A percentile compares a stretch with the other conserved stretches of the same genome.
These are phyloP conservation scores for Eulithis prunata DNA, from an alignment of 2,888 invertebrate genomes.

Conservation along the genomic window DNA sequence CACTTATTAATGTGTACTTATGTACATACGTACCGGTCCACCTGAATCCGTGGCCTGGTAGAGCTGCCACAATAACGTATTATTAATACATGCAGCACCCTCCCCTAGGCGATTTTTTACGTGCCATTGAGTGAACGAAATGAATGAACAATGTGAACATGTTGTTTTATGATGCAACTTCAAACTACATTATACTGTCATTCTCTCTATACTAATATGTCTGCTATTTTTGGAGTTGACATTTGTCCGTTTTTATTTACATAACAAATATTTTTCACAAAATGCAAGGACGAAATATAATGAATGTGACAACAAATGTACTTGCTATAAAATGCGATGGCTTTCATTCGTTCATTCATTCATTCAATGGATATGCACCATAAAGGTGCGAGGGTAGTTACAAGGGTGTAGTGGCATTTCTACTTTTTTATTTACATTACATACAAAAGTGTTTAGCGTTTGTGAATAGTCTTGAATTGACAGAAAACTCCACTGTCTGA, in stretches of 20 bases:
- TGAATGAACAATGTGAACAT: not conserved
- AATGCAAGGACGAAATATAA: too few species aligned
- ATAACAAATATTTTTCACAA: not conserved
- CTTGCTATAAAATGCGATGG: constrained; percentile 14
- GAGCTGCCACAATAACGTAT: constrained; percentile 80
- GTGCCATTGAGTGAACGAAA: constrained; percentile 33
- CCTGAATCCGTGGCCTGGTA: constrained; percentile 81
- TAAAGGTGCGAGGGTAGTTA: constrained; percentile 13
- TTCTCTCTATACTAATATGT: too few species aligned
- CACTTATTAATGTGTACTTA: constrained; percentile 39
- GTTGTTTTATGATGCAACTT: not conserved
- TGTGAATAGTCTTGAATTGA: not conserved
- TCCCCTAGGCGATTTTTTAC: constrained; percentile 43
- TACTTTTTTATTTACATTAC: constrained; percentile 6
- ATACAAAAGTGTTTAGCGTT: not conserved
- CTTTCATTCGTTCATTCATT: constrained; percentile 21
- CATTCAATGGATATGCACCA: constrained; percentile 23
- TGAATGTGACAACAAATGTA: not conserved
- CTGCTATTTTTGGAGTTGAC: not conserved
- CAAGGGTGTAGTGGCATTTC: constrained; percentile 3
- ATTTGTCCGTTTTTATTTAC: not conserved
- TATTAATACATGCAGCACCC: constrained; percentile 74
- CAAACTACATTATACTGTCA: too few species aligned
- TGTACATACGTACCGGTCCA: constrained; percentile 75
- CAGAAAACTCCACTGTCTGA: not conserved